Base-by-base conservation (phyloP, 1,140 invertebrate species). In the Solen grandis region DNA sequence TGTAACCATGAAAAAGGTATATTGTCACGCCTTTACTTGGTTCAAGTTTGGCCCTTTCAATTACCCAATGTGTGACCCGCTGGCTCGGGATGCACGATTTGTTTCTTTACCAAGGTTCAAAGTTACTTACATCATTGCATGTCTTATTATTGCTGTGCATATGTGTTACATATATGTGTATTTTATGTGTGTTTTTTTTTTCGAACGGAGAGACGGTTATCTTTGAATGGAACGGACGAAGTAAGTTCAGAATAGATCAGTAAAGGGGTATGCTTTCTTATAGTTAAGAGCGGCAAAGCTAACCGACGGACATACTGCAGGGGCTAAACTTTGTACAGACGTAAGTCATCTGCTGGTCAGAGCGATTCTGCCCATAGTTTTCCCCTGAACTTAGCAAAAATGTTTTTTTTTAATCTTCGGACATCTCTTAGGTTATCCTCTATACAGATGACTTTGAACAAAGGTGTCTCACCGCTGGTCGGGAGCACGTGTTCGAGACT, bases 61-160 rank as follows among this genome's bases (percentile, higher is more conserved):
- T 78, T 41, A 78, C 75, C 38, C 75, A 78, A 78, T 78, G 75
- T 78, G 75, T 59, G 19, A n/a, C 57, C 33, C 66, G 75, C 75
- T 22, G 75, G 75, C 22, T 54, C 41, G 41, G 25, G 22, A n/a
- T 35, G n/a, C 75, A 78, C 75, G 75, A 78, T 60, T 78, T 62
- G 63, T 78, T 76, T 78, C 50, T 78, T 16, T 62, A 29, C 59
- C 16, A 16, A 62, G 19, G 27, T n/a, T 62, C 59, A 33, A 27
- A 29, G 59, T 29, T 29, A 62, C 14, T 16, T 8, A 29, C 5
- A 16, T 10, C 5, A 27, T 22, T 73, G 33, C 22, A 65, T 8
- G n/a, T 29, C 27, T 22, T 5, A n/a, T 19, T 57, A 1, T 72
- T 35, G 31, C 4, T 59, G 19, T 73, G 38, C 8, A 46, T 60